A percentile compares a stretch with the other conserved stretches of the same genome.
These are phyloP conservation scores for Thelohanellus kitauei DNA, from an alignment of 30 jellyfish, hydroid and myxozoan species.

Conservation along the genomic window DNA sequence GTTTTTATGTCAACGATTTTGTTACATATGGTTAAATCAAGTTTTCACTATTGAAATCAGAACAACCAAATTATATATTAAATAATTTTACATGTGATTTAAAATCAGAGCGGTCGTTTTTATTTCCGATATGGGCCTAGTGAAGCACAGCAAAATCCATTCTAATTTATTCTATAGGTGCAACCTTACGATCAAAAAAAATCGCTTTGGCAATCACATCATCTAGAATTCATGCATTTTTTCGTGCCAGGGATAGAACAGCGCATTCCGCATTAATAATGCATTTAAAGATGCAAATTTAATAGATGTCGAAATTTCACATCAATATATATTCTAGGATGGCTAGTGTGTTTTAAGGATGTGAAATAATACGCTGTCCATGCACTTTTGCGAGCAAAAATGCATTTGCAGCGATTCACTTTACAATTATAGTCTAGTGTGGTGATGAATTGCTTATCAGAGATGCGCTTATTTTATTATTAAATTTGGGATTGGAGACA, in stretches of 20 bases:
- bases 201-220: too few species aligned
- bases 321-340: not conserved
- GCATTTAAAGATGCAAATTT: too few species aligned
- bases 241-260: too few species aligned
- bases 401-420: conserved; percentile 17
- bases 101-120: not conserved
- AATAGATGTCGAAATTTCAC: too few species aligned
- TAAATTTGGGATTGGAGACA: conserved; percentile 19
- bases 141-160: conserved; percentile 21
- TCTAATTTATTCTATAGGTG: conserved; percentile 2
- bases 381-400: conserved; percentile 13
- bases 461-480: conserved; percentile 10
- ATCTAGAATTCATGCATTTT: too few species aligned
- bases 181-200: not conserved
- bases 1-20: not conserved
- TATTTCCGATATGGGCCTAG: conserved; percentile 34
- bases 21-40: not conserved
- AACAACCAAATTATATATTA: not conserved
- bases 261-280: too few species aligned
- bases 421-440: conserved; percentile 4
- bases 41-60: not conserved
- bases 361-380: conserved; percentile 1
- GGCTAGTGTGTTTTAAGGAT: conserved; percentile 6
- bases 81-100: not conserved
- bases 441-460: conserved; percentile 8